A percentile compares a stretch with the other conserved stretches of the same genome.
Conservation (phyloP, 1,140 invertebrate genomes). For the Meloidogyne chitwoodi region DNA sequence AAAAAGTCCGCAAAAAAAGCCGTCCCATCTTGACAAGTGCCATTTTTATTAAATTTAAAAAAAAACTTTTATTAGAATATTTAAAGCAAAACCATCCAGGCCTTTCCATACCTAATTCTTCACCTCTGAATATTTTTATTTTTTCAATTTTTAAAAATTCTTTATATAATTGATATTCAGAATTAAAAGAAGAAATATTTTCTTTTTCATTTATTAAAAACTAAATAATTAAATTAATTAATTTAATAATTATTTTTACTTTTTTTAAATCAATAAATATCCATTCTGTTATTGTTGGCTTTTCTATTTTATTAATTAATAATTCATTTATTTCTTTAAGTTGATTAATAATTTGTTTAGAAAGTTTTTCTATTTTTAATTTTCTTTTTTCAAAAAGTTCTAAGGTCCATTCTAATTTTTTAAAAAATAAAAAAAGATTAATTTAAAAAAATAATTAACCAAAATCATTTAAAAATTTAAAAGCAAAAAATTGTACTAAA, state of each 20-base stretch:
- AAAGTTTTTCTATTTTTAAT: constrained; percentile 1
- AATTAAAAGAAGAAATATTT: background rate
- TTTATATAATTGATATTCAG: background rate
- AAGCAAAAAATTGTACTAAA: constrained; percentile 5
- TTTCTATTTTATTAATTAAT: background rate
- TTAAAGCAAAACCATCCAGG: constrained; percentile 13
- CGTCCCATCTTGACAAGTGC: no score
- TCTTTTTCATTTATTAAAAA: background rate
- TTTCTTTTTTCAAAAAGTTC: constrained; percentile 12
- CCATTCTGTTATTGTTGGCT: background rate
- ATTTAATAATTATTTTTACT: background rate
- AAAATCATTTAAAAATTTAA: constrained; percentile 10
- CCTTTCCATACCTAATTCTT: constrained; percentile 10
- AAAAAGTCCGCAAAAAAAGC: no score
- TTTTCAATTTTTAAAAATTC: background rate
- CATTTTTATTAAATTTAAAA: no score
- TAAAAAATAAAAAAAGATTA: background rate
- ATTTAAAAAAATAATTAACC: background rate
- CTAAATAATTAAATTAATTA: background rate
- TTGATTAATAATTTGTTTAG: background rate
- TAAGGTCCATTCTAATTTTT: background rate
- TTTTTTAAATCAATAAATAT: constrained; percentile 1
- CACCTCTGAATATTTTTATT: background rate
- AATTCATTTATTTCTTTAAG: background rate
- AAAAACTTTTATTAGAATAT: background rate